phyloP scores from a whole-genome alignment of 92 coral and sea anemone genomes.

The Actinernus sp. region DNA sequence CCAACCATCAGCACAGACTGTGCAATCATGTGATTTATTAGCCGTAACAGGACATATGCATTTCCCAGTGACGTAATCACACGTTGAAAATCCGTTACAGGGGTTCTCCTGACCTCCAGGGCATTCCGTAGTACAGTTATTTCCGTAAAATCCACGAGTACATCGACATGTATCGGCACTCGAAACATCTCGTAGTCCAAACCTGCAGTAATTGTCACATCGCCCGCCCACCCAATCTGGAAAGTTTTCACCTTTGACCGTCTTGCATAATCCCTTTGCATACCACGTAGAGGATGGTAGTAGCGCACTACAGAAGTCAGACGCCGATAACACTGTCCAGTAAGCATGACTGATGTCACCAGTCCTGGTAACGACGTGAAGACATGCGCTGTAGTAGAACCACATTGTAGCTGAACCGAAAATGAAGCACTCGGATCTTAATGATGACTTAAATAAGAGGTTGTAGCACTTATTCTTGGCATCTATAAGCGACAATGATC shows the following conservation, averaged over 20 bases:
- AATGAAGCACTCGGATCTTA: slow-evolving; percentile 13
- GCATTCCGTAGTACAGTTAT: slow-evolving; percentile 45
- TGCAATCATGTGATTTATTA: slow-evolving; percentile 47
- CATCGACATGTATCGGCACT: slow-evolving; percentile 28
- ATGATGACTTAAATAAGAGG: slow-evolving; percentile 19
- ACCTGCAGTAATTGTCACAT: slow-evolving; percentile 40
- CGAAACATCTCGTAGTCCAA: slow-evolving; percentile 21
- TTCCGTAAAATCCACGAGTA: slow-evolving; percentile 54
- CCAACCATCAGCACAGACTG: slow-evolving; percentile 58
- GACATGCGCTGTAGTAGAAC: slow-evolving; percentile 60
- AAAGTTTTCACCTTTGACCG: slow-evolving; percentile 18
- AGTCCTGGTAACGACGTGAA: slow-evolving; percentile 26
- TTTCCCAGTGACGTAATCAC: slow-evolving; percentile 38
- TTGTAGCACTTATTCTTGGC: slow-evolving; percentile 34
- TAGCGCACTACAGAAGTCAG: slow-evolving; percentile 48
- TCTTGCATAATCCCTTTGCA: slow-evolving; percentile 40
- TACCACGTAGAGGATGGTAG: slow-evolving; percentile 37
- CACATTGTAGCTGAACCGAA: slow-evolving; percentile 20
- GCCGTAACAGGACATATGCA: slow-evolving; percentile 64
- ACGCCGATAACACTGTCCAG: slow-evolving; percentile 48
- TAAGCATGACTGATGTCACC: slow-evolving; percentile 22
- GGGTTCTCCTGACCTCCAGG: slow-evolving; percentile 61
- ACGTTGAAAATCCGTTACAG: slow-evolving; percentile 46
- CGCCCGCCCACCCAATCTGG: slow-evolving; percentile 62
- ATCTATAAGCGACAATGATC: not conserved